Conservation (phyloP, 1,140 invertebrate genomes). For the Hyles euphorbiae region DNA sequence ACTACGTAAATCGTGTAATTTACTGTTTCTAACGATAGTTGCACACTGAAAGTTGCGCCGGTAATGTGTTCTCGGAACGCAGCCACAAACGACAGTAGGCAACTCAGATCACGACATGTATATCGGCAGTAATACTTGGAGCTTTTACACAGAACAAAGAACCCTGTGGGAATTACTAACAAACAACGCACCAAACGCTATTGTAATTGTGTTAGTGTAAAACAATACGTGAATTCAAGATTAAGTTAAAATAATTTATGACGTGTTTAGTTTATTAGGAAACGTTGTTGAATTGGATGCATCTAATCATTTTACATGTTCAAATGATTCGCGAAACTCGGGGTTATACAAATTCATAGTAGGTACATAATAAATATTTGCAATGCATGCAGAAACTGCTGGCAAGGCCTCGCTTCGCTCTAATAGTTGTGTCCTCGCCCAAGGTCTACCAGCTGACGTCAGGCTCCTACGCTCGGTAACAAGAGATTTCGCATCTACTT, state of each 20-base stretch:
- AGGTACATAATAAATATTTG: constrained; percentile 30
- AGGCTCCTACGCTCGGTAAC: constrained; percentile 51
- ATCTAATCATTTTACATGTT: constrained; percentile 2
- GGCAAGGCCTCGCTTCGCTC: constrained; percentile 57
- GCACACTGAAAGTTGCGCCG: no score
- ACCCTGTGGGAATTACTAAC: constrained; percentile 25
- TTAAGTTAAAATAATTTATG: no score
- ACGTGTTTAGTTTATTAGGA: no score
- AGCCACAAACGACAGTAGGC: neutral
- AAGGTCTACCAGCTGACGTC: constrained; percentile 64
- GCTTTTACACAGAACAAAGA: constrained; percentile 31
- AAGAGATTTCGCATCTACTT: constrained; percentile 37
- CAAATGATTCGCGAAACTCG: constrained; percentile 7
- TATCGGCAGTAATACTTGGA: constrained; percentile 20
- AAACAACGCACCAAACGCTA: neutral
- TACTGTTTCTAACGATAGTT: no score
- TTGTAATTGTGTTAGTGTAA: no score
- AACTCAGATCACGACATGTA: constrained; percentile 17
- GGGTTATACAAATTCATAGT: constrained; percentile 7
- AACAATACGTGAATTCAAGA: no score
- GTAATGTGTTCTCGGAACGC: no score
- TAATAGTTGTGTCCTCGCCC: constrained; percentile 60
- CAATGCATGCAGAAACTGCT: constrained; percentile 50
- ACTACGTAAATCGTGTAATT: no score
- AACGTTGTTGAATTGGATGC: no score